These are phyloP conservation scores for Pristiophorus japonicus DNA, from an alignment of 2,113 vertebrate species.

Conservation along the genomic window DNA sequence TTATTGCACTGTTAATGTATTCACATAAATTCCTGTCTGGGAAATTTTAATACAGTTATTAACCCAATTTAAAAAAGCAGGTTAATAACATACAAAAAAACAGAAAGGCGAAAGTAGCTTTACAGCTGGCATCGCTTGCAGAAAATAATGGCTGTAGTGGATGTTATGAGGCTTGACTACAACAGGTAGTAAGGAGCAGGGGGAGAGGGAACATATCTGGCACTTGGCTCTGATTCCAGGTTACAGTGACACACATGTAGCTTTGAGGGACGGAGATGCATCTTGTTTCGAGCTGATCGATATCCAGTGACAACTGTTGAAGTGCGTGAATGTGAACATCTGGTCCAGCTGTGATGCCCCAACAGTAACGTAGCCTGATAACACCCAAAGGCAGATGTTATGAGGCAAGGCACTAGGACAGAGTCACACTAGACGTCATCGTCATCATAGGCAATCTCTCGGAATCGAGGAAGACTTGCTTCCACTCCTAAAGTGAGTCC, in stretches of 20 bases:
- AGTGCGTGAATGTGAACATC: background rate
- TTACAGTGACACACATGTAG: too few species aligned
- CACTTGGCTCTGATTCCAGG: too few species aligned
- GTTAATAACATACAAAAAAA: background rate
- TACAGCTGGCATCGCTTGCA: background rate
- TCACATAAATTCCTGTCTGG: background rate
- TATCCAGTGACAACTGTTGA: background rate
- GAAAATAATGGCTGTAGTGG: background rate
- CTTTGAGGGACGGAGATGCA: background rate
- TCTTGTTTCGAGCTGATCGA: background rate
- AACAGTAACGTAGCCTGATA: background rate
- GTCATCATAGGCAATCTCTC: too few species aligned
- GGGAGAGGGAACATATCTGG: too few species aligned
- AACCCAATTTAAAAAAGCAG: background rate
- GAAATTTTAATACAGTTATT: background rate
- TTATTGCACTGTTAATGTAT: background rate
- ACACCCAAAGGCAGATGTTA: background rate
- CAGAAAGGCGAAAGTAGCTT: background rate
- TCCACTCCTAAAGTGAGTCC: too few species aligned
- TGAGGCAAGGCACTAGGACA: background rate
- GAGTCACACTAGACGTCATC: too few species aligned
- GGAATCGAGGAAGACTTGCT: too few species aligned
- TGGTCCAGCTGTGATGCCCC: background rate
- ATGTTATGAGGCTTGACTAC: background rate
- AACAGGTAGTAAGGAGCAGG: background rate